Conservation (phyloP, 2,797 vertebrate species). For the Silurus lanzhouensis region DNA sequence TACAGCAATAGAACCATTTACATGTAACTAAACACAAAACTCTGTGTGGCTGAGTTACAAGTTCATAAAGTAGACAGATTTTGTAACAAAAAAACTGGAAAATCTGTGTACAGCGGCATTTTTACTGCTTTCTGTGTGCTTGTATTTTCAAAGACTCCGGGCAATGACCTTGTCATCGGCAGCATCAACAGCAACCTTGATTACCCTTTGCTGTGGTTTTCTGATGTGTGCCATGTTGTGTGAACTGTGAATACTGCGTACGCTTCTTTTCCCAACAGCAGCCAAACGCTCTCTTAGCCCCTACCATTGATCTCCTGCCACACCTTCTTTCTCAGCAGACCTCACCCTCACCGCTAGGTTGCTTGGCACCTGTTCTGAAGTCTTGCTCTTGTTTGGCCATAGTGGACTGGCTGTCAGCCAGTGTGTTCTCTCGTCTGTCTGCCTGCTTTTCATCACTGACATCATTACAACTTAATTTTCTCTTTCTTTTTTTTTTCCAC, state of each 20-base stretch:
- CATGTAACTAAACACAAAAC: neutral
- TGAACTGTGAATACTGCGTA: constrained; percentile 14
- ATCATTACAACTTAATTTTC: constrained; percentile 49
- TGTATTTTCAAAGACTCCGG: constrained; percentile 12
- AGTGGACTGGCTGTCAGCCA: constrained; percentile 33
- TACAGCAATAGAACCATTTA: neutral
- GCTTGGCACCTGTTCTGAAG: constrained; percentile 48
- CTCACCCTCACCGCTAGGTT: constrained; percentile 11
- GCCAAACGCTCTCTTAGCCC: constrained; percentile 6
- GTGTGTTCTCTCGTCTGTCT: constrained; percentile 34
- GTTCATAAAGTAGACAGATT: constrained; percentile 12
- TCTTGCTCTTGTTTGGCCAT: constrained; percentile 38
- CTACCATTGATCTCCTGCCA: constrained; percentile 27
- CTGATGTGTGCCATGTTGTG: constrained; percentile 29
- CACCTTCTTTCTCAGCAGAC: constrained; percentile 32
- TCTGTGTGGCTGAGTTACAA: neutral
- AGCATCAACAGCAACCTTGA: constrained; percentile 16
- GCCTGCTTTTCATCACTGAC: constrained; percentile 56
- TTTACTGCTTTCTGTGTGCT: constrained; percentile 1
- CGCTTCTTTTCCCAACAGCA: constrained; percentile 24
- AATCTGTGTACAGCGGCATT: neutral
- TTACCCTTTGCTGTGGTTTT: constrained; percentile 34
- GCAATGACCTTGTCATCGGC: constrained; percentile 7
- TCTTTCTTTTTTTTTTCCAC: constrained; percentile 49
- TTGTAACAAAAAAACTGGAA: neutral